phyloP scores from a whole-genome alignment of 64 coral and sea anemone genomes.

The Porites lutea region DNA sequence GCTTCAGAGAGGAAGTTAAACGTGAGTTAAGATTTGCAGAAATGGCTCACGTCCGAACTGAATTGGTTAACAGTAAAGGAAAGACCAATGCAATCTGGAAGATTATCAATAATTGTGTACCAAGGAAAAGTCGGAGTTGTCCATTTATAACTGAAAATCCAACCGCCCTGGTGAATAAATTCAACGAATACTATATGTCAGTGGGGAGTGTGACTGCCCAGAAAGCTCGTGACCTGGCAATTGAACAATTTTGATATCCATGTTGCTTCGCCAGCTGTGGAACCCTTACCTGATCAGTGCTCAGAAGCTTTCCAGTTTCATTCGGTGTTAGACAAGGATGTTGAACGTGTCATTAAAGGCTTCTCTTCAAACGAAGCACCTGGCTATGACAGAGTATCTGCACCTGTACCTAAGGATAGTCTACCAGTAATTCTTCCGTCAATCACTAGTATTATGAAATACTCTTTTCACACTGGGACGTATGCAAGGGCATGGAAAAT shows the following conservation, averaged over 20 bases:
- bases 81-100: conserved; percentile 44
- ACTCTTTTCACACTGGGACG: neutral
- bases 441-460: conserved; percentile 24
- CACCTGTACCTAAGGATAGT: neutral
- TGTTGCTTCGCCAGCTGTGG: neutral
- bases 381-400: neutral
- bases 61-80: conserved; percentile 2
- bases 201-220: neutral
- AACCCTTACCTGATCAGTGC: neutral
- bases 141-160: conserved; percentile 9
- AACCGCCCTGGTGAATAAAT: conserved; percentile 5
- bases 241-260: conserved; percentile 9
- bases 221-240: conserved; percentile 40
- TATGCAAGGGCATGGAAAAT: conserved; percentile 23
- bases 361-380: neutral
- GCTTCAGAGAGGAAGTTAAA: neutral
- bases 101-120: conserved; percentile 35
- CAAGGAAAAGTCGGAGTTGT: conserved; percentile 15
- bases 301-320: neutral
- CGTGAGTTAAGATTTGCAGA: no score
- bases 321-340: neutral
- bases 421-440: neutral
- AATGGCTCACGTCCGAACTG: neutral
- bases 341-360: neutral
- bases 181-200: conserved; percentile 23